These are phyloP conservation scores for Apamea crenata DNA, from an alignment of 2,888 invertebrate species.

Conservation along the genomic window DNA sequence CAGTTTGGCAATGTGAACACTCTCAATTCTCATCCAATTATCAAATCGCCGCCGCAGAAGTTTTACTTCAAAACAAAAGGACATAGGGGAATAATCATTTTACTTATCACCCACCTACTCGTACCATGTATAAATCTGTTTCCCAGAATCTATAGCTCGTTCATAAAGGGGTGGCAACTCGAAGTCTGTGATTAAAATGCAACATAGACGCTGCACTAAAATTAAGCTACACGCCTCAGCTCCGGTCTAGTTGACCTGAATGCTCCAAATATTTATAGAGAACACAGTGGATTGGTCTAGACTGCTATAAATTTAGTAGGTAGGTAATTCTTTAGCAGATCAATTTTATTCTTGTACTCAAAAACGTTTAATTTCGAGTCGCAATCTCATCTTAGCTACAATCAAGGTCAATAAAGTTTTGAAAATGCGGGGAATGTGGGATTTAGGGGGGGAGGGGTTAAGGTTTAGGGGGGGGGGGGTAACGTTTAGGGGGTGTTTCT, in stretches of 20 bases:
- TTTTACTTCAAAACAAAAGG: too few species aligned
- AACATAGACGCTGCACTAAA: slow-evolving; percentile 20
- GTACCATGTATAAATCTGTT: neutral
- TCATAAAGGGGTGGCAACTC: neutral
- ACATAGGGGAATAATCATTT: too few species aligned
- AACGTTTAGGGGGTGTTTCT: too few species aligned
- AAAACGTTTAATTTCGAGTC: neutral
- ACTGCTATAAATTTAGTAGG: neutral
- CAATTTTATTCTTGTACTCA: neutral
- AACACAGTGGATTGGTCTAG: slow-evolving; percentile 1
- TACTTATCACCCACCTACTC: too few species aligned
- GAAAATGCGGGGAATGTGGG: too few species aligned
- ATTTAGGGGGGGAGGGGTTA: too few species aligned
- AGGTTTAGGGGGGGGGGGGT: too few species aligned
- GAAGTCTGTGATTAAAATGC: slow-evolving; percentile 29
- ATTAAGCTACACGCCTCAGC: slow-evolving; percentile 5
- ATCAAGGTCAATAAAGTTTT: too few species aligned
- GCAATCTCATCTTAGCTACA: too few species aligned
- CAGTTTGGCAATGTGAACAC: neutral
- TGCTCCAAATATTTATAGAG: slow-evolving; percentile 29
- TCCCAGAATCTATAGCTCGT: neutral
- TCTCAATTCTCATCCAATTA: too few species aligned
- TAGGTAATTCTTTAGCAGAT: neutral
- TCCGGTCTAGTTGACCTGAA: slow-evolving; percentile 2
- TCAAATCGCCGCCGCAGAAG: too few species aligned